Evolutionary conservation across 2,888 invertebrate species (phyloP).

Genomic region (Philereme vetulata): DNA sequence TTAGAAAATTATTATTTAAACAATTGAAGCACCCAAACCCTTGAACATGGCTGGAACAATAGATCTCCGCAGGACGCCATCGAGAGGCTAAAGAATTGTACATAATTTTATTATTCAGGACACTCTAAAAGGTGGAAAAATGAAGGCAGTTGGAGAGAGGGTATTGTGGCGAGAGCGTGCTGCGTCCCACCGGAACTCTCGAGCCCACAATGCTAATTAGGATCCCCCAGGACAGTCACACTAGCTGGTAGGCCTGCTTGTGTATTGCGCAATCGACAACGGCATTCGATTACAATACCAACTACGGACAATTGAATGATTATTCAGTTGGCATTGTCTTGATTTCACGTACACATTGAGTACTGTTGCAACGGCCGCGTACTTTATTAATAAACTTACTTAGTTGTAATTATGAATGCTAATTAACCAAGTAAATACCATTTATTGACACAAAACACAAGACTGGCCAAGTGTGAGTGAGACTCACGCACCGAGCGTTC

Average conservation of each 20-base stretch:
- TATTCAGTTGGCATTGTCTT: conserved; percentile 25
- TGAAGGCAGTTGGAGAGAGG: conserved; percentile 59
- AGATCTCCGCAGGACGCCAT: conserved; percentile 53
- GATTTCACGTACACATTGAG: conserved; percentile 5
- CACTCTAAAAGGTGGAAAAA: conserved; percentile 61
- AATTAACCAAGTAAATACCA: too few relatives aligned
- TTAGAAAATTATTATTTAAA: conserved; percentile 57
- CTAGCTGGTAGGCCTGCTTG: conserved; percentile 16
- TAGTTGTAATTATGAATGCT: too few relatives aligned
- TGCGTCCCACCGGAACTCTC: conserved; percentile 58
- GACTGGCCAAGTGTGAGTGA: too few relatives aligned
- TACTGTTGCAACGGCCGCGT: background rate
- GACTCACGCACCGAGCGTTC: too few relatives aligned
- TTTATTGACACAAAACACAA: too few relatives aligned
- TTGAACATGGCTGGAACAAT: conserved; percentile 60
- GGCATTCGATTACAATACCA: conserved; percentile 19
- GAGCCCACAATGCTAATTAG: conserved; percentile 58
- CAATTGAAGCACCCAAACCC: conserved; percentile 54
- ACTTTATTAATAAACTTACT: background rate
- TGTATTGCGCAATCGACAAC: conserved; percentile 23
- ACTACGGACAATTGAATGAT: conserved; percentile 23
- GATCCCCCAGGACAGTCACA: conserved; percentile 44
- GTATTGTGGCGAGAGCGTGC: conserved; percentile 62
- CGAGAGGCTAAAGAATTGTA: conserved; percentile 55
- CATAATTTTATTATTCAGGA: conserved; percentile 63